These are phyloP conservation scores for Drosophila setifemur DNA, from an alignment of 1,140 invertebrate genomes.

Conservation along the genomic window DNA sequence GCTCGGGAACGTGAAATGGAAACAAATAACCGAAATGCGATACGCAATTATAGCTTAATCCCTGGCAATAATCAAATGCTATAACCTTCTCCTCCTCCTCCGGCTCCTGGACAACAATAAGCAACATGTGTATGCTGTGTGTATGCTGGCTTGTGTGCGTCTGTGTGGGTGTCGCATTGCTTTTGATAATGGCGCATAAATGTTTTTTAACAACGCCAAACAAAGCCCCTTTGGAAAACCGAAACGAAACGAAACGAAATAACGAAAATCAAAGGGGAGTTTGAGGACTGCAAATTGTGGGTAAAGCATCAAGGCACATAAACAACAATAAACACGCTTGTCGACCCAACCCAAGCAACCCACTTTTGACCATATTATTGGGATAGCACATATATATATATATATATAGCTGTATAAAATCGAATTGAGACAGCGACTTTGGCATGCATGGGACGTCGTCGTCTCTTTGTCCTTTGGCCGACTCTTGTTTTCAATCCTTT, in stretches of 20 bases:
- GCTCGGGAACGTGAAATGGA: constrained; percentile 53
- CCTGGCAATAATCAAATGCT: constrained; percentile 66
- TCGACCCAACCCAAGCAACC: constrained; percentile 19
- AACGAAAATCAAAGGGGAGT: constrained; percentile 60
- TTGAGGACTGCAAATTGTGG: constrained; percentile 53
- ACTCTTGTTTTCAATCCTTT: constrained; percentile 74
- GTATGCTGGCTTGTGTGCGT: constrained; percentile 14
- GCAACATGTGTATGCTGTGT: constrained; percentile 36
- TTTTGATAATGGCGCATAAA: constrained; percentile 75
- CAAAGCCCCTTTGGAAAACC: constrained; percentile 56
- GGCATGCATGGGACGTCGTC: constrained; percentile 58
- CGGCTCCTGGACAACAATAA: constrained; percentile 39
- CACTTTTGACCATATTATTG: constrained; percentile 62
- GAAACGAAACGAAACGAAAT: constrained; percentile 21
- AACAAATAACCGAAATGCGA: constrained; percentile 72
- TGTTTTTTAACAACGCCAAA: constrained; percentile 78
- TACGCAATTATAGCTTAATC: constrained; percentile 79
- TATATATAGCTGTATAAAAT: neutral
- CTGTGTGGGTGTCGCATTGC: constrained; percentile 63
- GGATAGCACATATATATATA: constrained; percentile 20
- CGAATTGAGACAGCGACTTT: constrained; percentile 46
- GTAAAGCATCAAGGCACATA: constrained; percentile 53
- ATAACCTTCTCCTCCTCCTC: no score
- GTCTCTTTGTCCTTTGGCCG: constrained; percentile 41
- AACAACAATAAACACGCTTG: constrained; percentile 79